Conservation (phyloP, 2,113 vertebrate species). For the Phylloscopus trochilus region DNA sequence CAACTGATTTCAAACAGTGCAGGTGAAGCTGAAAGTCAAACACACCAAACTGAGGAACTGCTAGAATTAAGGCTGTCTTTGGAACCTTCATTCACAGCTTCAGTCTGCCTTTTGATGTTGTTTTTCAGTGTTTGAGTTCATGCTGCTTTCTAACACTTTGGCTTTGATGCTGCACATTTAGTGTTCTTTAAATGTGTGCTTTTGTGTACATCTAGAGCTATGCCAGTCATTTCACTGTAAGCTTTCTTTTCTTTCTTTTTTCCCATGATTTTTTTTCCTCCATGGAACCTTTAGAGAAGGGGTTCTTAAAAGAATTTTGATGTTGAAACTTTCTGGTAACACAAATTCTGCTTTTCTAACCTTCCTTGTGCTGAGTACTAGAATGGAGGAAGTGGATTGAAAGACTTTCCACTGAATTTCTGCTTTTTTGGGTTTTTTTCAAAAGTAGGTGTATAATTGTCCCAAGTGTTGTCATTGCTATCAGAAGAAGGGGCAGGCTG, state of each 20-base stretch:
- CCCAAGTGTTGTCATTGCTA: background rate
- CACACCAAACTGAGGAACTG: background rate
- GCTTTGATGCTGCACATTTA: background rate
- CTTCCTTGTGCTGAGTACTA: background rate
- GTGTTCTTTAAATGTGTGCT: background rate
- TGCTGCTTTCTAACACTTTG: background rate
- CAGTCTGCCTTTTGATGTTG: background rate
- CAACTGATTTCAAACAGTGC: background rate
- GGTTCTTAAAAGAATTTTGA: background rate
- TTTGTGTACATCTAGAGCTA: background rate
- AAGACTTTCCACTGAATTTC: background rate
- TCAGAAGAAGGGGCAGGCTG: background rate
- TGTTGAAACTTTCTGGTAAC: background rate
- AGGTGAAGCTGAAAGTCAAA: background rate
- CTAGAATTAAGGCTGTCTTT: background rate
- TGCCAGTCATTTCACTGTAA: background rate
- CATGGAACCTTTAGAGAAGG: background rate
- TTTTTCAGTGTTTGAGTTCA: background rate
- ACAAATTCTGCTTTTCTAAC: background rate
- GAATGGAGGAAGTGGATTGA: background rate
- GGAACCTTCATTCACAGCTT: background rate
- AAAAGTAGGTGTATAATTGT: background rate
- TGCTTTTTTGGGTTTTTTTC: background rate
- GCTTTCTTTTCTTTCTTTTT: background rate
- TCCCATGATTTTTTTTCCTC: background rate